These are phyloP conservation scores for Onthophagus taurus DNA, from an alignment of 1,140 invertebrate species.

Conservation along the genomic window DNA sequence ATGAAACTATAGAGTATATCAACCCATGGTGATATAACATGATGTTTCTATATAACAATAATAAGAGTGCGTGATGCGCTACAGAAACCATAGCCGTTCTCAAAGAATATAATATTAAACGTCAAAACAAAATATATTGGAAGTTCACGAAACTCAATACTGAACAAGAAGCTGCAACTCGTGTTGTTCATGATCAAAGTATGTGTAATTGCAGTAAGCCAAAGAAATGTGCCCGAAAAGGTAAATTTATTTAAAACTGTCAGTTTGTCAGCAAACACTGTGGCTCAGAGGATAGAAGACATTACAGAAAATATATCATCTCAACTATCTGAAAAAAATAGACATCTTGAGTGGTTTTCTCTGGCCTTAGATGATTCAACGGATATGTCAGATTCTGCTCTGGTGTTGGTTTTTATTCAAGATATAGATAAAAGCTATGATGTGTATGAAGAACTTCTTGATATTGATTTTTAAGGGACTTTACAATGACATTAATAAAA, in stretches of 20 bases:
- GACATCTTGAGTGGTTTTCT: slow-evolving; percentile 23
- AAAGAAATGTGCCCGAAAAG: slow-evolving; percentile 30
- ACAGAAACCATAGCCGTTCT: too few relatives aligned
- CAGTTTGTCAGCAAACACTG: slow-evolving; percentile 24
- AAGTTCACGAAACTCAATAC: slow-evolving; percentile 9
- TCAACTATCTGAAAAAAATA: slow-evolving; percentile 19
- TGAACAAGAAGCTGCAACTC: slow-evolving; percentile 17
- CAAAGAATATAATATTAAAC: too few relatives aligned
- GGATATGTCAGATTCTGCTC: slow-evolving; percentile 25
- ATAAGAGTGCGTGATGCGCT: too few relatives aligned
- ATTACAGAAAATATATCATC: slow-evolving; percentile 33
- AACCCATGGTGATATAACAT: too few relatives aligned
- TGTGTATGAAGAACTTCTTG: slow-evolving; percentile 21
- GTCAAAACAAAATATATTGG: too few relatives aligned
- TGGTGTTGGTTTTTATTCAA: slow-evolving; percentile 13
- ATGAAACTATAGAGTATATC: too few relatives aligned
- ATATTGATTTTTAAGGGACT: too few relatives aligned
- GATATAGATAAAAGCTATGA: slow-evolving; percentile 23
- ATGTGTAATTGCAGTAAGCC: slow-evolving; percentile 28
- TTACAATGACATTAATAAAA: too few relatives aligned
- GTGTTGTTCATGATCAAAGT: slow-evolving; percentile 24
- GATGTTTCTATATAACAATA: too few relatives aligned
- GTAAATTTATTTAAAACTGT: slow-evolving; percentile 6
- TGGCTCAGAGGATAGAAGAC: slow-evolving; percentile 22
- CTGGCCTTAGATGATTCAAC: slow-evolving; percentile 21